These are phyloP conservation scores for Menidia beryllina DNA, from an alignment of 2,113 vertebrate genomes.

Conservation along the genomic window DNA sequence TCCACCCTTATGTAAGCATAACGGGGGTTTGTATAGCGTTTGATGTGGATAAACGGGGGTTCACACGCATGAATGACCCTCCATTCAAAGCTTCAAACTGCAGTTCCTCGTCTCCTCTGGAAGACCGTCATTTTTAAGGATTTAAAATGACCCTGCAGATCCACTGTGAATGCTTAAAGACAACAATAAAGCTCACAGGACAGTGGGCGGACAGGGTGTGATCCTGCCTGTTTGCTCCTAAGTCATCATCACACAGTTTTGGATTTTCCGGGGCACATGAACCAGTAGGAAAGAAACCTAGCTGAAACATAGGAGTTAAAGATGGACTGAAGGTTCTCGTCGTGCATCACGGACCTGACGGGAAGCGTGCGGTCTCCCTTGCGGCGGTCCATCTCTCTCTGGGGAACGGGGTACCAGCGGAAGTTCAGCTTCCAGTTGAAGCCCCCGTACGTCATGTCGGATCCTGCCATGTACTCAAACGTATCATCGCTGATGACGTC, in stretches of 20 bases:
- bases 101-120: too few species aligned
- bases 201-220: neutral
- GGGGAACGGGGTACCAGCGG: constrained; percentile 98
- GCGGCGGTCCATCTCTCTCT: constrained; percentile 98
- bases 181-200: neutral
- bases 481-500: constrained; percentile 99
- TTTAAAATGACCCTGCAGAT: neutral
- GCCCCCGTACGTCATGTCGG: constrained; percentile 98
- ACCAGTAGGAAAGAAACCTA: neutral
- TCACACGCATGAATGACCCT: too few species aligned
- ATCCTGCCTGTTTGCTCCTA: neutral
- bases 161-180: neutral
- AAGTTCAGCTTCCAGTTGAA: constrained; percentile 99
- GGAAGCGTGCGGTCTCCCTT: constrained; percentile 98
- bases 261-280: constrained; percentile 7
- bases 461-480: constrained; percentile 99
- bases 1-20: too few species aligned
- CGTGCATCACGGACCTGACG: constrained; percentile 83
- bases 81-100: too few species aligned
- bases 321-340: neutral
- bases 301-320: neutral
- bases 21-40: too few species aligned
- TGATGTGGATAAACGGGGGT: too few species aligned
- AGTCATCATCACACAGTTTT: constrained; percentile 1
- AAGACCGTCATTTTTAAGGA: neutral